Evolutionary conservation across 23 tunicate species (phyloP), one percentile per base, ranked within the genome.

Genomic region (Phallusia fumigata): DNA sequence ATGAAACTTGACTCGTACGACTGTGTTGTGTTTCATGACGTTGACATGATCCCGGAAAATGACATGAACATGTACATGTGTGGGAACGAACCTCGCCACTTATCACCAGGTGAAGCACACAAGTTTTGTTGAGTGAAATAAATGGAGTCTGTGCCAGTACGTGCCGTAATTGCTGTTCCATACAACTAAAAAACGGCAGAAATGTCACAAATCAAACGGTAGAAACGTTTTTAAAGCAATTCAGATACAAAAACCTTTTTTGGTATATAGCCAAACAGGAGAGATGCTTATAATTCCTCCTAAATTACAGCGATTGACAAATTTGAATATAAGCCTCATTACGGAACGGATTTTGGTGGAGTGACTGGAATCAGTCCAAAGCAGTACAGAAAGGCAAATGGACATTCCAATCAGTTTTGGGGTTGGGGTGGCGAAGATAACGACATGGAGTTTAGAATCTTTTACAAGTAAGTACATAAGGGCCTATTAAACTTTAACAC

Each of bases 371-470:
- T 95, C 12, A 87, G 86, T 16, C 96, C 96, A 30, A 76, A 35
- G 19, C 96, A 95, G 53, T 95, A 90, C 72, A 58, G 85, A 32
- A 87, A 81, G 72, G 96, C 90, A 36, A 95, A 95, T 58, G 99
- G 99, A 33, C 95, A 95, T 82, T 95, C 99, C 24, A 95, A 95
- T 80, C 76, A 91, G 49, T 95, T 87, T 75, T 95, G 99, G 99
- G 99, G 99, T n/a, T 95, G 99, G 99, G 99, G 99, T 0, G 91
- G 96, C 15, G 99, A 95, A 80, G 99, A 95, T 51, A 86, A 87
- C 74, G 99, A 95, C 49, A 95, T 95, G 96, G 99, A 90, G 44
- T 90, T 84, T 72, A 49, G 99, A 35, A 87, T 95, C 30, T 64
- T 64, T 33, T 76, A 76, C 79, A 85, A 74, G 97, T 92, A 77